Base-by-base conservation (phyloP, 2,113 vertebrate genomes). In the Machaerirhynchus nigripectus region DNA sequence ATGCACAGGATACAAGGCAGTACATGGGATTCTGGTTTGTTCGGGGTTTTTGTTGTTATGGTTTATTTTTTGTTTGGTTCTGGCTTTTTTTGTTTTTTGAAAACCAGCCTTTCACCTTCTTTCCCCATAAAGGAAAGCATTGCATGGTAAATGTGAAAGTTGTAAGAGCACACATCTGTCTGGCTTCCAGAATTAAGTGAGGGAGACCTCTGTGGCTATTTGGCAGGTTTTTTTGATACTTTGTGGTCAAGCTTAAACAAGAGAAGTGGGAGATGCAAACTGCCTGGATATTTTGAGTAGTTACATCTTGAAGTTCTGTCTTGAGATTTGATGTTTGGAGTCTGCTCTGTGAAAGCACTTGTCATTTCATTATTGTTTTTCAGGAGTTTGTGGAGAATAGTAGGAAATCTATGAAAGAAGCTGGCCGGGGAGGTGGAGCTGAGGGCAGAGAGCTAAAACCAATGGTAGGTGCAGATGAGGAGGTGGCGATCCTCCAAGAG, bases 351-450 rank as follows among this genome's bases (percentile, higher is more conserved):
- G 60, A 78, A 86, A 70, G 65, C 61, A 33, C 40, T 90, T 76
- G 56, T 47, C 6, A 44, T 35, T 47, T 94, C 31, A 14, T 90
- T 59, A 30, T 33, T 98, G 4, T 97, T 94, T 98, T 98, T 81
- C 98, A 99, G 99, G 99, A 99, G 96, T 99, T 99, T 92, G 99
- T 99, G 97, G 99, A 99, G 95, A 99, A 98, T 97, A 99, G 99
- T 97, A 98, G 98, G 95, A 99, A 98, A 96, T 96, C 99, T 82
- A 98, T 99, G 98, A 99, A 99, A 63, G 98, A 99, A 96, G 98
- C 98, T 89, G 98, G 98, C 89, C 98, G 97, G 44, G 95, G 98
- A 90, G 98, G 98, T 82, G 97, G 94, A 26, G 98, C 98, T 30
- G 99, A 99, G 94, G 97, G 98, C 97, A 98, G 98, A 83, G 99